Percentiles rank a stretch among this genome's conserved stretches.
Conservation (phyloP, 2,113 vertebrate species). For the Glareola pratincola region DNA sequence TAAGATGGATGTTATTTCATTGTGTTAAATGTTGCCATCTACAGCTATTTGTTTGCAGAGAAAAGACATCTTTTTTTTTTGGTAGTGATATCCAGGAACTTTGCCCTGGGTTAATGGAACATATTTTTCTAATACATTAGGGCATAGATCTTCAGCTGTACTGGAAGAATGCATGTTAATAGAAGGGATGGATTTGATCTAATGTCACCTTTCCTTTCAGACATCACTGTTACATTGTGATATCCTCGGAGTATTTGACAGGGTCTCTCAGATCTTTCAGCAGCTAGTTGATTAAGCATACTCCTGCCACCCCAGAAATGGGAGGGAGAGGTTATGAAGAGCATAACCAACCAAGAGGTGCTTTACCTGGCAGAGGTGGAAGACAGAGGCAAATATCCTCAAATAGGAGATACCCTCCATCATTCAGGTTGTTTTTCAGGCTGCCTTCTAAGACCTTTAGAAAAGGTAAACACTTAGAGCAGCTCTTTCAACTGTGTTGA, state of each 20-base stretch:
- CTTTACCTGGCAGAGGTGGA: neutral
- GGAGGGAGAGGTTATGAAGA: neutral
- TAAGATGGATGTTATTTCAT: neutral
- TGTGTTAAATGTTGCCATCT: neutral
- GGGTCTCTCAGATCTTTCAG: neutral
- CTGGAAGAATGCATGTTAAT: neutral
- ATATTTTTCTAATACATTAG: neutral
- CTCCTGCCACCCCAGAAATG: neutral
- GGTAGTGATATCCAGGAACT: neutral
- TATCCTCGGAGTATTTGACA: neutral
- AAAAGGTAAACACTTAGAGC: neutral
- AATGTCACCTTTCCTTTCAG: neutral
- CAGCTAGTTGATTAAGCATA: neutral
- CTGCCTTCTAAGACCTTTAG: neutral
- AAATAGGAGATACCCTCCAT: neutral
- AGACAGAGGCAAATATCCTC: neutral
- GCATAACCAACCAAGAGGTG: neutral
- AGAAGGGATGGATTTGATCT: neutral
- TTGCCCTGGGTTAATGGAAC: neutral
- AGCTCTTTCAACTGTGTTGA: neutral
- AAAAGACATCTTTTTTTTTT: neutral
- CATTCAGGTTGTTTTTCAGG: neutral
- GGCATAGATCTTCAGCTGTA: neutral
- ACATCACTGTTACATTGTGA: neutral
- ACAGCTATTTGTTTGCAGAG: neutral